Percentiles rank a stretch among this genome's conserved stretches.
phyloP scores from a whole-genome alignment of 2,888 invertebrate species.

The Scaptomyza caliginosa region DNA sequence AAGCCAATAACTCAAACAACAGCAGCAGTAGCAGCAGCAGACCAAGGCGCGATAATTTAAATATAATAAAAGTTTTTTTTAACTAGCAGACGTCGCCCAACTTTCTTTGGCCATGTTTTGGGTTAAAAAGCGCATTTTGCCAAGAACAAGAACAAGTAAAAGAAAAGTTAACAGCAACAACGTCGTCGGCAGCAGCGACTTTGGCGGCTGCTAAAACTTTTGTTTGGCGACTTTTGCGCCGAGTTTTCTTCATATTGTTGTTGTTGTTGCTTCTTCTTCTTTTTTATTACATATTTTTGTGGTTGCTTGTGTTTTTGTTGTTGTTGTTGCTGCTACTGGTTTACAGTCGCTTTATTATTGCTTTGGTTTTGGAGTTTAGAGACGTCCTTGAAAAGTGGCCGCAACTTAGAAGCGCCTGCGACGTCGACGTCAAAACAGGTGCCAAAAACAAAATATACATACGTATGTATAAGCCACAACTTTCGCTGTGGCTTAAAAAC shows the following conservation, averaged over 20 bases:
- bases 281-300: conserved; percentile 9
- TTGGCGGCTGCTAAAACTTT: conserved; percentile 67
- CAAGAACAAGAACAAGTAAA: conserved; percentile 36
- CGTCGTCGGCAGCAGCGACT: conserved; percentile 40
- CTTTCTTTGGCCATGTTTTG: conserved; percentile 62
- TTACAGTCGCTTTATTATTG: conserved; percentile 55
- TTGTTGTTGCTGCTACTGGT: conserved; percentile 26
- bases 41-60: conserved; percentile 56
- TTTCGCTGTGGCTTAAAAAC: conserved; percentile 42
- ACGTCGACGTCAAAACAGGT: conserved; percentile 40
- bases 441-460: conserved; percentile 28
- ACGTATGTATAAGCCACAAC: conserved; percentile 20
- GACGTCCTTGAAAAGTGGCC: conserved; percentile 82
- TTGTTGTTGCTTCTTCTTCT: conserved; percentile 27
- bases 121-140: conserved; percentile 59
- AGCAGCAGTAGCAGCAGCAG: conserved; percentile 8
- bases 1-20: not conserved
- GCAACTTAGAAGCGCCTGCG: conserved; percentile 45
- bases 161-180: conserved; percentile 48
- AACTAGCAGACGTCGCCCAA: conserved; percentile 49
- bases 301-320: conserved; percentile 29
- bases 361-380: conserved; percentile 72
- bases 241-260: conserved; percentile 54
- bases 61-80: conserved; percentile 60
- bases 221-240: conserved; percentile 68